Evolutionary conservation across 2,113 vertebrate genomes (phyloP), one percentile per base, ranked within the genome.

Genomic region (Cervus canadensis): DNA sequence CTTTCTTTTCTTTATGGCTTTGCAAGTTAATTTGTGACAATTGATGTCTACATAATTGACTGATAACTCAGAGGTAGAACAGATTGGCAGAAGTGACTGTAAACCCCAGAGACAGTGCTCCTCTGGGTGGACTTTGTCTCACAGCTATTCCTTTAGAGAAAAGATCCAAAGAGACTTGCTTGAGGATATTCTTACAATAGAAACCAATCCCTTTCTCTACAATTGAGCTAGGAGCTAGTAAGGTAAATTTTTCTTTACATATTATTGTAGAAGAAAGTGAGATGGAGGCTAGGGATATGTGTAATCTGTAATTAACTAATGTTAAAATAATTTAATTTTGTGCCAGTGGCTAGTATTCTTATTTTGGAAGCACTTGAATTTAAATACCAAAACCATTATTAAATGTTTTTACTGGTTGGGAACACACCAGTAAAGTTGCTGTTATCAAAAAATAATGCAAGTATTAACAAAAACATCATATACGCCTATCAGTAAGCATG

Each of bases 331-430:
- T 82, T 87, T 90, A 87, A 93, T 74, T 74, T 90, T 90, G 6
- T 93, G 81, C 59, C 59, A 93, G n/a, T 97, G 50, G 86, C 90
- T 97, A 79, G 57, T 45, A 45, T 28, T 85, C 45, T 83, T 91
- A 87, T 74, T 94, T 91, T 95, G 79, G 57, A 59, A 89, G 57
- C 40, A 71, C 36, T 85, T 89, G 17, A 95, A 56, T 59, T 89
- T 93, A 93, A 81, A 87, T 17, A 82, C 2, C 36, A 76, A 95
- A 93, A 89, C 16, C 4, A 86, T 89, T 62, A 89, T 95, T 89
- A 71, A 89, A 52, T 89, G 85, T 54, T 85, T 89, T 43, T 36
- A 79, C 33, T 71, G 13, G 7, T 56, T 94, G 43, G 36, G 12
- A 84, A 89, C 11, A 85, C 7, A 17, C 13, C 9, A 64, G 16